Base-by-base conservation (phyloP, 2,113 vertebrate species). In the Sylvilagus bachmani region DNA sequence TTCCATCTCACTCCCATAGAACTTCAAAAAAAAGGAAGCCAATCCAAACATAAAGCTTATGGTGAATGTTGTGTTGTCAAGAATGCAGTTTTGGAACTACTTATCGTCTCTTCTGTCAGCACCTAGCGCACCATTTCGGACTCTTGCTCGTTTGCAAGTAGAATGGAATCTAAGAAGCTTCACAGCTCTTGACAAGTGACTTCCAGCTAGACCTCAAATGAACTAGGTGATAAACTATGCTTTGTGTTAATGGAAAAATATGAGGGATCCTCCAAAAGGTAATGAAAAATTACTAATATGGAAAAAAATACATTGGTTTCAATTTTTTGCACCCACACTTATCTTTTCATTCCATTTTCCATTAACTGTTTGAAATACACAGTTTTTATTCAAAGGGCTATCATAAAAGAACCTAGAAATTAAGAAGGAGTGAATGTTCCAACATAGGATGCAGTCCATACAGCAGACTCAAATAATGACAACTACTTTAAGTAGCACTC, bases 201-300 rank as follows among this genome's bases (percentile, higher is more conserved):
- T 77, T 86, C 53, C 49, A 77, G 24, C 84, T 89, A 80, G 61
- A 86, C 17, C 21, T 86, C 74, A 91, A 75, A 86, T 27, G 62
- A 89, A 66, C 24, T 14, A n/a, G 33, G 5, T 83, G n/a, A 79
- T 85, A 29, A 70, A 44, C 6, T 75, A 29, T 81, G 89, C 36
- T 85, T 75, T 38, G 10, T 89, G 16, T 67, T 91, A 64, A n/a
- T 73, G 3, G 36, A 36, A 53, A 87, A 70, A 86, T 53, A 77
- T 29, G 25, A 38, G 25, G 11, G 12, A 17, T 80, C 27, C 84
- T 91, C 25, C 49, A 64, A 94, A 94, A 83, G 49, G 14, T 71
- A 36, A 73, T 19, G 19, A 19, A 16, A 58, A 58, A 58, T 58
- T 14, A 14, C 14, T 58, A 58, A 21, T 58, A 19, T 58, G 55